These are phyloP conservation scores for Athalia circularis DNA, from an alignment of 2,888 invertebrate species.

Conservation along the genomic window DNA sequence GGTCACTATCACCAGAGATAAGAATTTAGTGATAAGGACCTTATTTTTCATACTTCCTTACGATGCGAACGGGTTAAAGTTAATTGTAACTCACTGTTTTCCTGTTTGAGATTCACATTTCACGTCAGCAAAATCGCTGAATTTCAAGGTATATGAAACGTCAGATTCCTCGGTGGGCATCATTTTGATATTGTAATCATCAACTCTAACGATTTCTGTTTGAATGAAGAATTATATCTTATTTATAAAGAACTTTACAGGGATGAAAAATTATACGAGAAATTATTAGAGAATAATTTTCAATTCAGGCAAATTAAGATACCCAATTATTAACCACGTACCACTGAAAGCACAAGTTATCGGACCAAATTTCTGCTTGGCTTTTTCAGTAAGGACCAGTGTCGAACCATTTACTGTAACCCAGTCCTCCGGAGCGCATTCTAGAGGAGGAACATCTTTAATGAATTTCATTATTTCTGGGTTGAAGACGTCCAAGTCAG, in stretches of 20 bases:
- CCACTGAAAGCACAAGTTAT: conserved; percentile 70
- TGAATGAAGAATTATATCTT: conserved; percentile 72
- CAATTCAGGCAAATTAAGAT: neutral
- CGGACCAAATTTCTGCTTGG: conserved; percentile 71
- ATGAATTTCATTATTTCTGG: conserved; percentile 86
- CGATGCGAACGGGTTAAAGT: neutral
- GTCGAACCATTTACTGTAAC: conserved; percentile 78
- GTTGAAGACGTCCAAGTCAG: conserved; percentile 80
- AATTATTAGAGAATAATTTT: conserved; percentile 5
- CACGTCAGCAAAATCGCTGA: conserved; percentile 85
- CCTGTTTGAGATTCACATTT: conserved; percentile 77
- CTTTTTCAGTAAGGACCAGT: conserved; percentile 76
- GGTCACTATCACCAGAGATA: too few species aligned
- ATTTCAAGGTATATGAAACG: conserved; percentile 78
- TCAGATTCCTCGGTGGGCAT: conserved; percentile 77
- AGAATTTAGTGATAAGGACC: too few species aligned
- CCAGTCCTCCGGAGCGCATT: conserved; percentile 86
- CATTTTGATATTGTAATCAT: conserved; percentile 78
- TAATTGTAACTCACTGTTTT: conserved; percentile 70
- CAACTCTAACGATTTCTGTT: conserved; percentile 82
- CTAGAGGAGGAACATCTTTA: conserved; percentile 78
- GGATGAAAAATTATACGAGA: neutral
- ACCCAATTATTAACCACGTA: conserved; percentile 49
- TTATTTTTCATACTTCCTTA: too few species aligned
- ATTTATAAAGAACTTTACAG: neutral